These are phyloP conservation scores for Ylistrum balloti DNA, from an alignment of 1,140 invertebrate genomes.

Conservation along the genomic window DNA sequence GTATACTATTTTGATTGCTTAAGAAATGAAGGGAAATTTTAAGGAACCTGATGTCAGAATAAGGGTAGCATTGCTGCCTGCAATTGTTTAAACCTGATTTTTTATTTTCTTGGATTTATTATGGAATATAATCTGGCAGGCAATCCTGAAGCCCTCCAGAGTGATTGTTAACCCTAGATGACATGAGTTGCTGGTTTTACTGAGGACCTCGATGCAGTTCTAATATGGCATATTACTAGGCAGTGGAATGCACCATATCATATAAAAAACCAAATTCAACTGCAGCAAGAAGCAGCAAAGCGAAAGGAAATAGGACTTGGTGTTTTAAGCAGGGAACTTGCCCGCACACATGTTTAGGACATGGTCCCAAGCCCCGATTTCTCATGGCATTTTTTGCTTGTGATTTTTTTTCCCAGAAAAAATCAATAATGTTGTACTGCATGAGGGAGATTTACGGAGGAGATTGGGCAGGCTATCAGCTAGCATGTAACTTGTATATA, in stretches of 20 bases:
- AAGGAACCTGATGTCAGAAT: too few relatives aligned
- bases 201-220: not conserved
- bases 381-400: not conserved
- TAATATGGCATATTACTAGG: not conserved
- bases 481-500: not conserved
- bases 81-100: too few relatives aligned
- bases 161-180: not conserved
- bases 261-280: not conserved
- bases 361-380: not conserved
- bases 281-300: not conserved
- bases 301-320: not conserved
- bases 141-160: too few relatives aligned
- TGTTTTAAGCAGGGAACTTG: not conserved
- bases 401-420: conserved; percentile 21
- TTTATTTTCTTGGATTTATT: too few relatives aligned
- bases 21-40: too few relatives aligned
- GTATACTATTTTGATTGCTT: too few relatives aligned
- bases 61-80: too few relatives aligned
- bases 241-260: conserved; percentile 16
- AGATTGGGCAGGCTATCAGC: conserved; percentile 32
- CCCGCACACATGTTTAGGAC: not conserved
- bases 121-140: too few relatives aligned
- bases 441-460: conserved; percentile 2
- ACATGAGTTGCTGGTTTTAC: not conserved
- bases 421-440: conserved; percentile 35